Percentiles rank a stretch among this genome's conserved stretches.
Conservation (phyloP, 2,888 invertebrate genomes). For the Himalopsyche japonica region DNA sequence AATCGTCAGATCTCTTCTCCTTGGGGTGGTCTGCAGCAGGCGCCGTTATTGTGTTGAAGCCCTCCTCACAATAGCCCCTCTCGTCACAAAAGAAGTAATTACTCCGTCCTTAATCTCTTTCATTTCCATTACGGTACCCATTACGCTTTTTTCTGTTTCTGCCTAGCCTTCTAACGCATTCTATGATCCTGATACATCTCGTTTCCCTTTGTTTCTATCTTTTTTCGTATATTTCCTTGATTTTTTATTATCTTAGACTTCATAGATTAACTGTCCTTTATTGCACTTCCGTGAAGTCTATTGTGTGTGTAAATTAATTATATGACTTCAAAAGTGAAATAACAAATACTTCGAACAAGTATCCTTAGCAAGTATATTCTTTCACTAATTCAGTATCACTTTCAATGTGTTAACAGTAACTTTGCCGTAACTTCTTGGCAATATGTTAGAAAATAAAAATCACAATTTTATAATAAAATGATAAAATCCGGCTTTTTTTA, state of each 20-base stretch:
- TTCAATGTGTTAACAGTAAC: too few species aligned
- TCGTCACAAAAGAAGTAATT: slow-evolving; percentile 40
- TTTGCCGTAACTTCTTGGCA: too few species aligned
- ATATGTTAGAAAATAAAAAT: too few species aligned
- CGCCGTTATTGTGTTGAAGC: slow-evolving; percentile 19
- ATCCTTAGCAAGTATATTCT: too few species aligned
- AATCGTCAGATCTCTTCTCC: not conserved
- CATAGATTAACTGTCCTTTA: slow-evolving; percentile 22
- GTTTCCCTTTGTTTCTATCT: slow-evolving; percentile 10
- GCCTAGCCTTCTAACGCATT: slow-evolving; percentile 21
- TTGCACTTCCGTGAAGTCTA: not conserved
- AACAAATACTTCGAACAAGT: too few species aligned
- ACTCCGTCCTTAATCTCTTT: slow-evolving; percentile 40
- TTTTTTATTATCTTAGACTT: slow-evolving; percentile 36
- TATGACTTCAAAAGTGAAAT: too few species aligned
- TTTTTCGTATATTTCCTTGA: slow-evolving; percentile 21
- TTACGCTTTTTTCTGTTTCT: slow-evolving; percentile 29
- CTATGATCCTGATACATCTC: not conserved
- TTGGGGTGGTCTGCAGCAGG: slow-evolving; percentile 8
- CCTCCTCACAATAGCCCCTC: slow-evolving; percentile 27
- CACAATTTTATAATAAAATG: too few species aligned
- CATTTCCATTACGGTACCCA: slow-evolving; percentile 38
- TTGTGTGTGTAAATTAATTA: not conserved
- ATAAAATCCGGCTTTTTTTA: too few species aligned
- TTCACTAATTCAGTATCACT: too few species aligned